Base-by-base conservation (phyloP, 2,113 vertebrate genomes). In the Rhegmatorhina hoffmannsi region DNA sequence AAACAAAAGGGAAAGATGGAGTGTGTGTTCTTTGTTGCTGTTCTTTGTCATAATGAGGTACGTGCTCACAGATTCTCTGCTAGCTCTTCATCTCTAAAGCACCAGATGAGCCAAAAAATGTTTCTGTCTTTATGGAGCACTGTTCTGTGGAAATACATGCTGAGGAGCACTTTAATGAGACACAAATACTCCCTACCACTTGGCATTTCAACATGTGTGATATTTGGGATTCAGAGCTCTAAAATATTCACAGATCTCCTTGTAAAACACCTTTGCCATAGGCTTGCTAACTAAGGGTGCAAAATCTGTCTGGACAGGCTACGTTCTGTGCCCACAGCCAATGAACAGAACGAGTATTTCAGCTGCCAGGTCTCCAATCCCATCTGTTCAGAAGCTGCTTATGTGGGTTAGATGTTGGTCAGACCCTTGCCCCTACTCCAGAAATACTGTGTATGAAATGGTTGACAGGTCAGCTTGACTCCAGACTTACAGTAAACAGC, bases 331-430 rank as follows among this genome's bases (percentile, higher is more conserved):
- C n/a, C 82, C 82, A 33, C 59, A 34, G 63, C 1, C 26, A 31
- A 73, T 69, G 79, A 92, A 87, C 50, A 92, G 33, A 91, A 93
- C 2, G 38, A 56, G 33, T 26, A 69, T 29, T 78, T 92, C 10
- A 10, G 55, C 75, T 94, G 44, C 85, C 85, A 95, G 69, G 29
- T 79, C 73, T 88, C 49, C 86, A 40, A 2, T 89, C 69, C 55
- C 47, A 96, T 94, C 82, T 97, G 77, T 81, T 95, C 68, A 28
- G 79, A 86, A 62, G 63, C 38, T 77, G 90, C 63, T 90, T 93
- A 46, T 68, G 62, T 94, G 59, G 49, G 62, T 87, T 94, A 95
- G 46, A 85, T 58, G 67, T 50, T 84, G 56, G 50, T 91, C 62
- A 81, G 47, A 89, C 72, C 47, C 56, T 81, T 89, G 78, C 73